Percentiles rank a stretch among this genome's conserved stretches.
These are phyloP conservation scores for Adelges cooleyi DNA, from an alignment of 1,140 invertebrate species.

Conservation along the genomic window DNA sequence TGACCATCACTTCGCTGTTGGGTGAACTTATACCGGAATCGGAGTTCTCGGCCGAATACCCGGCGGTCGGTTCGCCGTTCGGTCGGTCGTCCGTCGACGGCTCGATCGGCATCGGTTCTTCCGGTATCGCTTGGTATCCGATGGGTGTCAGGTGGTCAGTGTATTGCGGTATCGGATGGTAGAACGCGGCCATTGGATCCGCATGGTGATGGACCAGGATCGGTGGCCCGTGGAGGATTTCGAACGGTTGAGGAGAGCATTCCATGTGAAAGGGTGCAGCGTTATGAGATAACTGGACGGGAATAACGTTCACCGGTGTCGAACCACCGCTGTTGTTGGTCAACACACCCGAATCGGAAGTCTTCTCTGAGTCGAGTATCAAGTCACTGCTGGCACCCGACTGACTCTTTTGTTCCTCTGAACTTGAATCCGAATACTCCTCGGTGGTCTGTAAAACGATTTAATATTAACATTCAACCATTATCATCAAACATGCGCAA, in stretches of 20 bases:
- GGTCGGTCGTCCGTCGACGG: background rate
- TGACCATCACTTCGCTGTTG: constrained; percentile 12
- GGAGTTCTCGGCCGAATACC: constrained; percentile 15
- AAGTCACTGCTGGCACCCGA: constrained; percentile 34
- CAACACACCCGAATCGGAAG: constrained; percentile 34
- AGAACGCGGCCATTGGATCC: background rate
- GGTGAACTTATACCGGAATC: constrained; percentile 16
- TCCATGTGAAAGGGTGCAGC: constrained; percentile 14
- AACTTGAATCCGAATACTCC: constrained; percentile 34
- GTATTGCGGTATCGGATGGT: constrained; percentile 16
- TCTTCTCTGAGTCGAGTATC: constrained; percentile 32
- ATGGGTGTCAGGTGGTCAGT: background rate
- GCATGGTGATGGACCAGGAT: background rate
- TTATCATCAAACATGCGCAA: no score
- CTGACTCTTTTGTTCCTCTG: constrained; percentile 32
- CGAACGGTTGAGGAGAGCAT: background rate
- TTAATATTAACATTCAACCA: no score
- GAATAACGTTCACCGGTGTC: constrained; percentile 29
- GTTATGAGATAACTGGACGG: constrained; percentile 1
- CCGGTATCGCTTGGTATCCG: background rate
- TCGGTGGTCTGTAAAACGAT: constrained; percentile 32
- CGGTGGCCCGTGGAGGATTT: background rate
- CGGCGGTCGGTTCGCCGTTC: background rate
- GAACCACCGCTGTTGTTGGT: constrained; percentile 33
- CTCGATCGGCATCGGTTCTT: background rate